phyloP scores from a whole-genome alignment of 2,113 vertebrate species.

The Labrus mixtus region DNA sequence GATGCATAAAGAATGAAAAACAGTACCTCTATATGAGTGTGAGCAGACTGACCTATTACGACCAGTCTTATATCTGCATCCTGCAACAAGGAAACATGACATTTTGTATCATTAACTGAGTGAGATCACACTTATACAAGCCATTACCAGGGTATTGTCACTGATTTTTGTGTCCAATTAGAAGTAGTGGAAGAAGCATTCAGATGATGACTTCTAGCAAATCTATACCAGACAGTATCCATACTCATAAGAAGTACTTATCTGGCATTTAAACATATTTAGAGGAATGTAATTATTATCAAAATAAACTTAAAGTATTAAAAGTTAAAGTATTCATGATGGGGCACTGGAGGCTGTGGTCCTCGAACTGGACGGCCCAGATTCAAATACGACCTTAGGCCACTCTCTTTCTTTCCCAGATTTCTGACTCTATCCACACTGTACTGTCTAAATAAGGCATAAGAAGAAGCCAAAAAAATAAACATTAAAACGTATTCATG shows the following conservation, averaged over 20 bases:
- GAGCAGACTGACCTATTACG: constrained; percentile 93
- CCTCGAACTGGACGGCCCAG: no score
- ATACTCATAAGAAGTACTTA: not conserved
- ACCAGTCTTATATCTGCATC: constrained; percentile 88
- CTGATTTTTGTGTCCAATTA: not conserved
- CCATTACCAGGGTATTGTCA: no score
- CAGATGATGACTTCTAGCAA: not conserved
- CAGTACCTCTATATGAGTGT: constrained; percentile 91
- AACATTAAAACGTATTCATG: no score
- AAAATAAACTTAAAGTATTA: not conserved
- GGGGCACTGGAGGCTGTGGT: no score
- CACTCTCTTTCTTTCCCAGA: no score
- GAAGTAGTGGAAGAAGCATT: not conserved
- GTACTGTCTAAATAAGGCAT: no score
- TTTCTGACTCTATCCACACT: no score
- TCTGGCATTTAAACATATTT: not conserved
- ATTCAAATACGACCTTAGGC: no score
- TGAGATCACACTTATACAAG: not conserved
- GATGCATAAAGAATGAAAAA: not conserved
- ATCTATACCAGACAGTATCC: not conserved
- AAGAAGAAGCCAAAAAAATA: no score
- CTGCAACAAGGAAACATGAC: constrained; percentile 72
- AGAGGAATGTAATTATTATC: not conserved
- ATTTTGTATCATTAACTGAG: not conserved
- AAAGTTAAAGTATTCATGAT: not conserved